Base-by-base conservation (phyloP, 2,888 invertebrate species). In the Trissoscelio sp. region DNA sequence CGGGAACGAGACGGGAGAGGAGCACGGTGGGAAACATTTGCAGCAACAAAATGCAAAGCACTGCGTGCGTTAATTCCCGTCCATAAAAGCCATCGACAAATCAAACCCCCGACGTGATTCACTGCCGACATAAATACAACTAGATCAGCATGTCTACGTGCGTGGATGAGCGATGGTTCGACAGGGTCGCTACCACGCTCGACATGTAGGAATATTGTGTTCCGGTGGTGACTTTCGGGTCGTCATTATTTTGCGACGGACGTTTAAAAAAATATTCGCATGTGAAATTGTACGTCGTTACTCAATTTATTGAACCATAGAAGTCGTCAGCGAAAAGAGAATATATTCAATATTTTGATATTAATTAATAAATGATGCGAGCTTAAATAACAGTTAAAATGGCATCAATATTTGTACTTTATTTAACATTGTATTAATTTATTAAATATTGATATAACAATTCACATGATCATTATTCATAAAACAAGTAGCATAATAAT, bases 81-180 rank as follows among this genome's bases (percentile, higher is more conserved):
- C 90, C 89, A 90, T 91, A 89, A 91, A 91, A 91, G 89, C 90
- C 90, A 90, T 91, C 91, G 88, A 91, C 91, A 91, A 91, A 91
- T 90, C 90, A 91, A 91, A 90, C 87, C 86, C 85, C 85, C 86
- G 89, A 90, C 90, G 88, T 90, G 90, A 91, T 91, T 91, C 89
- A 91, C 88, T 90, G 88, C 89, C 85, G 87, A 88, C 90, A 89
- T 90, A 91, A 91, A 91, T 90, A 91, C 89, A 89, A 89, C 89
- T 89, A 89, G 91, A 91, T 90, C 89, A 89, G 89, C 86, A 87
- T 86, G 87, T 88, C 88, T 87, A 87, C 87, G 85, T 85, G 86
- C 86, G 85, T 83, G 87, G 87, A 88, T 89, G 89, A 90, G 87
- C 88, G 89, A 89, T 90, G 87, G 89, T 86, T 87, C 88, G 88